A percentile compares a stretch with the other conserved stretches of the same genome.
These are phyloP conservation scores for Misgurnus mizolepis DNA, from an alignment of 2,113 vertebrate genomes.

Conservation along the genomic window DNA sequence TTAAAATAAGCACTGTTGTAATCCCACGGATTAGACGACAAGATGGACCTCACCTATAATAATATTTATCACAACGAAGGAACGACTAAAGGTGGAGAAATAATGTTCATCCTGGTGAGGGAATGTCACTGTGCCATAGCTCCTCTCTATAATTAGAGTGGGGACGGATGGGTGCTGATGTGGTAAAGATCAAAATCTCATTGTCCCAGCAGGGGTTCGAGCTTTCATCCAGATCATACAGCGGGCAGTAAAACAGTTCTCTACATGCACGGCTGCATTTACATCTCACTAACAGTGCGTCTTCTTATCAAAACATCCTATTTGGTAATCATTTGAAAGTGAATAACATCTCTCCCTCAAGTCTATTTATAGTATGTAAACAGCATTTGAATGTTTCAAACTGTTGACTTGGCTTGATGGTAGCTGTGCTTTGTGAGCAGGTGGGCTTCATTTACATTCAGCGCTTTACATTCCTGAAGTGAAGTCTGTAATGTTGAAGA, in stretches of 20 bases:
- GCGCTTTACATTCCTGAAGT: slow-evolving; percentile 22
- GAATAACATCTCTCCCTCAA: neutral
- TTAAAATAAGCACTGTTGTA: slow-evolving; percentile 16
- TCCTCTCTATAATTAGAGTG: slow-evolving; percentile 33
- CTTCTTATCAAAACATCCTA: neutral
- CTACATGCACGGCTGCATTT: slow-evolving; percentile 11
- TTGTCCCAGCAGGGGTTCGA: slow-evolving; percentile 22
- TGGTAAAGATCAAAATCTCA: slow-evolving; percentile 47
- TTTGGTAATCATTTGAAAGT: slow-evolving; percentile 1
- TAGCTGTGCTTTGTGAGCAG: neutral
- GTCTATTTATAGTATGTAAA: neutral
- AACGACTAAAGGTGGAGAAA: neutral
- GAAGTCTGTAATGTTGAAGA: slow-evolving; percentile 27
- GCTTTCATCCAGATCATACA: slow-evolving; percentile 36
- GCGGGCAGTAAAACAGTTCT: slow-evolving; percentile 37
- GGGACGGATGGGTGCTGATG: slow-evolving; percentile 13
- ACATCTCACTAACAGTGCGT: neutral
- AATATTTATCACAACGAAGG: neutral
- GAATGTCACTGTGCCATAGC: neutral
- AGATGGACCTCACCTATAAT: neutral
- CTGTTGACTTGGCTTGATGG: neutral
- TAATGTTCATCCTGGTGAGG: slow-evolving; percentile 14
- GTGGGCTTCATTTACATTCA: slow-evolving; percentile 4
- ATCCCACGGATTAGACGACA: slow-evolving; percentile 16
- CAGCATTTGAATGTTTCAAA: neutral